A percentile compares a stretch with the other conserved stretches of the same genome.
Evolutionary conservation across 2,888 invertebrate genomes (phyloP).

Genomic region (Apotomis turbidana): DNA sequence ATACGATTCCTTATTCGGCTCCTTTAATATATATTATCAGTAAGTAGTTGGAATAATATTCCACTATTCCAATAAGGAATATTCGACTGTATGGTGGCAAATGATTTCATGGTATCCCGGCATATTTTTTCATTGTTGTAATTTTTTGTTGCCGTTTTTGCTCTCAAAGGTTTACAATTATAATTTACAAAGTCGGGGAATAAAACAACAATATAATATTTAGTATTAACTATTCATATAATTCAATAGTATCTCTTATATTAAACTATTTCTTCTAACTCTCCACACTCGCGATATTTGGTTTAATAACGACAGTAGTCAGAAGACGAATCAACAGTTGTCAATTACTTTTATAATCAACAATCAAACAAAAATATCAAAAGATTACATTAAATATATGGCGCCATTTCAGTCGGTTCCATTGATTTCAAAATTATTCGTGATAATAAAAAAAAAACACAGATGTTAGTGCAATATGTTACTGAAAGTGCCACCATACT

Average conservation of each 20-base stretch:
- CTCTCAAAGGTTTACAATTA: neutral
- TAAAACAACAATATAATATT: conserved; percentile 61
- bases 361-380: conserved; percentile 75
- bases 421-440: neutral
- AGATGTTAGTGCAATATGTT: conserved; percentile 1
- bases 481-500: conserved; percentile 23
- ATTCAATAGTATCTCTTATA: conserved; percentile 83
- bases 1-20: too few species aligned
- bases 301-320: conserved; percentile 67
- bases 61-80: too few species aligned
- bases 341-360: conserved; percentile 69
- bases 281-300: conserved; percentile 81
- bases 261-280: conserved; percentile 78
- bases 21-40: too few species aligned
- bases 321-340: conserved; percentile 79
- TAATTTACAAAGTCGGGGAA: conserved; percentile 33
- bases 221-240: conserved; percentile 80
- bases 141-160: too few species aligned
- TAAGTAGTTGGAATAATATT: too few species aligned
- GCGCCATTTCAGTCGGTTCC: conserved; percentile 1
- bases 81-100: too few species aligned
- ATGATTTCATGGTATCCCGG: too few species aligned
- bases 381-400: conserved; percentile 62
- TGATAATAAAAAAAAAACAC: neutral
- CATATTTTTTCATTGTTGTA: too few species aligned